Evolutionary conservation across 2,888 invertebrate genomes (phyloP).

Genomic region (Cistogaster globosa): DNA sequence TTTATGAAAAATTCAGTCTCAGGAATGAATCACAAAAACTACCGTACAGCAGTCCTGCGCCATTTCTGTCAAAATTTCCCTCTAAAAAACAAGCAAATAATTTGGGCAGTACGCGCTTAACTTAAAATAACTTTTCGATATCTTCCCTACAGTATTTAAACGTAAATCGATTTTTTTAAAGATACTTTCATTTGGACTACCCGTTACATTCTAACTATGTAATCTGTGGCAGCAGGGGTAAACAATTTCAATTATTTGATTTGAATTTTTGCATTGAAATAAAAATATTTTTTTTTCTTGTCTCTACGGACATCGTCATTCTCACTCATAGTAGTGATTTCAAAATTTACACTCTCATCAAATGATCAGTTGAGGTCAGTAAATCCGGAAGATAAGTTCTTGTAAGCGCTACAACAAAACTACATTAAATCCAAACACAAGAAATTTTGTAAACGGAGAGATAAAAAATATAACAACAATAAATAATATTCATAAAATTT

Average conservation of each 20-base stretch:
- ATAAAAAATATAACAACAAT: conserved; percentile 35
- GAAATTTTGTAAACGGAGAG: conserved; percentile 63
- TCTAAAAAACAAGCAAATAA: no score
- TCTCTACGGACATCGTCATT: conserved; percentile 33
- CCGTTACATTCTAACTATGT: background rate
- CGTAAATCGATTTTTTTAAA: no score
- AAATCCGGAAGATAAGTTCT: conserved; percentile 77
- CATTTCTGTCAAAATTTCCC: no score
- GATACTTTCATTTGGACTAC: no score
- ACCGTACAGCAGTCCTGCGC: no score
- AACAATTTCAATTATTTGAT: conserved; percentile 66
- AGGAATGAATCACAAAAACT: no score
- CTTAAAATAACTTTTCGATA: no score
- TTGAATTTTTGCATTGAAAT: conserved; percentile 29
- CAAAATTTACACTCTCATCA: conserved; percentile 64
- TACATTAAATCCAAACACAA: conserved; percentile 42
- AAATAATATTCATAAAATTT: conserved; percentile 24
- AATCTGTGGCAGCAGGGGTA: conserved; percentile 53
- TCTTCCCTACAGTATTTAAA: no score
- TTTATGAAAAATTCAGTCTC: no score
- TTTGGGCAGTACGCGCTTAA: no score
- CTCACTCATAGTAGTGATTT: conserved; percentile 41
- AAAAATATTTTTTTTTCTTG: conserved; percentile 32
- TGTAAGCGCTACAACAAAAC: conserved; percentile 63
- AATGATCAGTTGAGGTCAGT: conserved; percentile 77